Conservation (phyloP, 1,140 invertebrate genomes). For the Papilio machaon region DNA sequence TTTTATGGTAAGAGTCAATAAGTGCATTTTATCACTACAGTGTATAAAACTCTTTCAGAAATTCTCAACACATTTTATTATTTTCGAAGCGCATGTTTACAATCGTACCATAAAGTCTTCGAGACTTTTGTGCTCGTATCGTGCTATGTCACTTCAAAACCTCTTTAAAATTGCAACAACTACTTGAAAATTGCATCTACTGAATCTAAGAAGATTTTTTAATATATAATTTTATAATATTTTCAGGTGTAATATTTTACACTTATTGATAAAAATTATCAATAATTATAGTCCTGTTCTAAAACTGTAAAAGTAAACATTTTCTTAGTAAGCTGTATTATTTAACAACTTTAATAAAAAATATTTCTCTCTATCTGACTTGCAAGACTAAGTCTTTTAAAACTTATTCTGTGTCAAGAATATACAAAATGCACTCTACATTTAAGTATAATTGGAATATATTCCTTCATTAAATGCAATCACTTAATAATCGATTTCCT, state of each 20-base stretch:
- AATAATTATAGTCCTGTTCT: no score
- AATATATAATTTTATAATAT: no score
- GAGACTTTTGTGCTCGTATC: neutral
- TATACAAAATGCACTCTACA: neutral
- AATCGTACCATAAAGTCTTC: neutral
- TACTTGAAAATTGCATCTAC: neutral
- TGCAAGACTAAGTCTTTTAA: neutral
- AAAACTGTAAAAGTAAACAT: no score
- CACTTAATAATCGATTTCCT: slow-evolving; percentile 5
- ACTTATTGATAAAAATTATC: no score
- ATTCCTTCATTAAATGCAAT: neutral
- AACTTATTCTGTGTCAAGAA: neutral
- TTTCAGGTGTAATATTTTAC: no score
- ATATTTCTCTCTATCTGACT: no score
- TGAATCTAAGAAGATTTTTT: no score
- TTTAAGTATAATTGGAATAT: neutral
- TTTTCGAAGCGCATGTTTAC: neutral
- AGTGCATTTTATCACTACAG: neutral
- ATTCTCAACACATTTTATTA: neutral
- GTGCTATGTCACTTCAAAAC: neutral
- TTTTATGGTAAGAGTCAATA: neutral
- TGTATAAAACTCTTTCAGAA: neutral
- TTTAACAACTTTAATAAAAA: no score
- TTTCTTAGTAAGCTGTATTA: no score
- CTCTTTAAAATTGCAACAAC: neutral